Evolutionary conservation across 30 jellyfish, hydroid and myxozoan species (phyloP).

Genomic region (Clytia hemisphaerica): DNA sequence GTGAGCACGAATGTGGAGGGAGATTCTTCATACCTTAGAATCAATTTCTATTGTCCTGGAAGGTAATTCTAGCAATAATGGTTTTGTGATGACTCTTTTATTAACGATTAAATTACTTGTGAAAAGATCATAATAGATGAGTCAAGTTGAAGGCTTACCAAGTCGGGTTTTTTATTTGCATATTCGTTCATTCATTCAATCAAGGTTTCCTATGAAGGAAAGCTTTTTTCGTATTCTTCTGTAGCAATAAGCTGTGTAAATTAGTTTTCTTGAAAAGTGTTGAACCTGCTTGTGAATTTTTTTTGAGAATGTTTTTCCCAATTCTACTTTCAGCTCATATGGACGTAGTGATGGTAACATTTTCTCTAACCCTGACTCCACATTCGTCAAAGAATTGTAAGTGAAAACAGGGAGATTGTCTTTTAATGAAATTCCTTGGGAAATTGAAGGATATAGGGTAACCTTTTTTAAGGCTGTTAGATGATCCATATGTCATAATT

Average conservation of each 20-base stretch:
- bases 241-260: too few relatives aligned
- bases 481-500: too few relatives aligned
- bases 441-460: too few relatives aligned
- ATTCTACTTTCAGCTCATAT: conserved; percentile 64
- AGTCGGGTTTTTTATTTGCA: not conserved
- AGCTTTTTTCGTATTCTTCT: too few relatives aligned
- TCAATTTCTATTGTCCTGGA: conserved; percentile 97
- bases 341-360: conserved; percentile 96
- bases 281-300: not conserved
- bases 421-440: too few relatives aligned
- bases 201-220: not conserved
- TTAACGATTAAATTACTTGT: too few relatives aligned
- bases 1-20: conserved; percentile 97
- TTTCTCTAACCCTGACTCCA: conserved; percentile 95
- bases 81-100: too few relatives aligned
- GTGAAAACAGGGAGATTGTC: conserved; percentile 12
- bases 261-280: not conserved
- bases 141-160: too few relatives aligned
- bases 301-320: not conserved
- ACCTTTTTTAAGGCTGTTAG: too few relatives aligned
- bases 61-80: conserved; percentile 41
- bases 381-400: conserved; percentile 90
- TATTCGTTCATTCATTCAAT: not conserved
- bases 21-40: conserved; percentile 81
- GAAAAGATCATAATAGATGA: too few relatives aligned